Percentiles rank a stretch among this genome's conserved stretches.
Evolutionary conservation across 2,113 vertebrate genomes (phyloP).

Genomic region (Leuciscus idus): DNA sequence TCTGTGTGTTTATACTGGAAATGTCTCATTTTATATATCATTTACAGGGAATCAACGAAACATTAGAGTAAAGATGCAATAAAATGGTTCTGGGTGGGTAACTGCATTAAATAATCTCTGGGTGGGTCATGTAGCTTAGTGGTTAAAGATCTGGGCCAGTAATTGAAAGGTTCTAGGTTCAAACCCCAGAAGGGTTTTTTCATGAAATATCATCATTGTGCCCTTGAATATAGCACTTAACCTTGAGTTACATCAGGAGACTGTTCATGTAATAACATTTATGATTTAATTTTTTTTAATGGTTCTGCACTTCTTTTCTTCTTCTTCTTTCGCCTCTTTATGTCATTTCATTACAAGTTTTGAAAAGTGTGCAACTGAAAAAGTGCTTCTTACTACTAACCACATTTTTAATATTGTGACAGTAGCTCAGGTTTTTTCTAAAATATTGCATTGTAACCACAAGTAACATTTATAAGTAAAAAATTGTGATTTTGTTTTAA

Average conservation of each 20-base stretch:
- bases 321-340: background rate
- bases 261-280: background rate
- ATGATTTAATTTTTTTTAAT: background rate
- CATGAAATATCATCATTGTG: conserved; percentile 8
- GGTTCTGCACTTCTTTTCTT: background rate
- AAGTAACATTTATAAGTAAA: too few relatives aligned
- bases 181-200: conserved; percentile 13
- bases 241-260: background rate
- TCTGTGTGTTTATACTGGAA: background rate
- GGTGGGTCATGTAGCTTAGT: conserved; percentile 10
- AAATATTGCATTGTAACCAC: too few relatives aligned
- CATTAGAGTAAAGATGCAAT: background rate
- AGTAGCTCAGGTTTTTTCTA: too few relatives aligned
- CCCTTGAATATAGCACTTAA: conserved; percentile 7
- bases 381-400: background rate
- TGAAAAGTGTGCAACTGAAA: background rate
- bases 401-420: background rate
- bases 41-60: background rate
- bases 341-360: background rate
- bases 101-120: conserved; percentile 8
- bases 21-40: background rate
- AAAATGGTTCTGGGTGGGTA: conserved; percentile 18
- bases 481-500: too few relatives aligned
- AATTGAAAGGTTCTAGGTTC: conserved; percentile 15
- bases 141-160: conserved; percentile 14